Evolutionary conservation across 2,113 vertebrate species (phyloP), one percentile per base, ranked within the genome.

Genomic region (Hippocampus barbouri): DNA sequence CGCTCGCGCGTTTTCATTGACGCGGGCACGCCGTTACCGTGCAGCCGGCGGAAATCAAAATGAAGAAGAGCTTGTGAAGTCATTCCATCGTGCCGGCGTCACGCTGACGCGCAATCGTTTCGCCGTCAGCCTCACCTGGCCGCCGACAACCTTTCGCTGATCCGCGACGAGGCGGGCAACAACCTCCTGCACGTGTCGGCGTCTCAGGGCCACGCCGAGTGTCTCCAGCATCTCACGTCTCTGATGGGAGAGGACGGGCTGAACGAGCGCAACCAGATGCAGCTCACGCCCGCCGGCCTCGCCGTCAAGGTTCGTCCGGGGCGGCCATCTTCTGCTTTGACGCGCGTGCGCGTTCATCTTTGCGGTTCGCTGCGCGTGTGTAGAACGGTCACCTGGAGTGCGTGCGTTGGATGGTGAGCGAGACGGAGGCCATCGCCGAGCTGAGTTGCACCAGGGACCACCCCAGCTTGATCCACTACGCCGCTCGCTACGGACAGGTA

Each of bases 361-460:
- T 74, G 3, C 30, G 30, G 3, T 30, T 30, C 30, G 30, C 30
- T 3, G 30, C 30, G 0, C 30, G 2, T 63, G 9, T 68, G 66
- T 64, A 98, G 97, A 97, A 96, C 25, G 97, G 97, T 72, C 95
- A 96, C 4, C 84, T 98, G 88, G 97, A 99, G 81, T 98, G 97
- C 21, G 96, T 99, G 27, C 93, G 96, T 59, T 98, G 97, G 97
- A 96, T 98, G 97, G 97, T 98, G 79, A 98, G 96, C 0, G 97
- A 99, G 88, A 99, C 97, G 0, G 97, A 99, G 92, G 97, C 97
- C 83, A 98, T 98, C 69, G 97, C 97, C 2, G 97, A 98, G 82
- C 76, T 99, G 77, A 98, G 97, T 85, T 98, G 96, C 85, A 95
- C 94, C 57, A 93, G 96, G 87, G 96, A 98, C 43, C 93, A 96